Base-by-base conservation (phyloP, 1,140 invertebrate genomes). In the Zelostemma sp. region DNA sequence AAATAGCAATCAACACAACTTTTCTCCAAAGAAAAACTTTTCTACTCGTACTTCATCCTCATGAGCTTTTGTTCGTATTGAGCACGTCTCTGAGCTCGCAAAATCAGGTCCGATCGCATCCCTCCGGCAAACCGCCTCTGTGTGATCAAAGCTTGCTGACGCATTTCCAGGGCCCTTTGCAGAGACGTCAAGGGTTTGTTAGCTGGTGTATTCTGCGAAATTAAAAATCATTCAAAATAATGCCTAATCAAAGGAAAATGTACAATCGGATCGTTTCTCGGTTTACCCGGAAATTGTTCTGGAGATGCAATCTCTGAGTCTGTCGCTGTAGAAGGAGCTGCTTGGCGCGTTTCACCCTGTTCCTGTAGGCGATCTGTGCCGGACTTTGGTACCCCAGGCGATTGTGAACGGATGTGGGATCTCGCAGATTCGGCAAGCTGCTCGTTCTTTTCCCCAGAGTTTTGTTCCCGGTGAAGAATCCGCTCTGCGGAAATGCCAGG, bases 341-440 rank as follows among this genome's bases (percentile, higher is more conserved):
- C 25, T 84, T 84, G 1, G 81, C 80, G 18, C 82, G 67, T 56
- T 85, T 85, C 21, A 85, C 77, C 43, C 80, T 79, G 66, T 83
- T 84, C 55, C 83, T 68, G 33, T 85, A 85, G 48, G 84, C 84
- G 25, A 82, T 76, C 54, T 85, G 84, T 15, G 79, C 80, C 16
- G 82, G 81, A 46, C 77, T 85, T 31, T 85, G 84, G 45, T 85
- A 85, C 5, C 84, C 84, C 45, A 85, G 33, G 16, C 84, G 74
- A 73, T 78, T 85, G 31, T 85, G 77, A 19, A 85, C 84, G 1
- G 82, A 85, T 8, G 77, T 80, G 2, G 83, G 82, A 69, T 85
- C 82, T 40, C 77, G 63, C 2, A 84, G 35, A 67, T 84, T 80
- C 0, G 82, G 79, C 59, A 85, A 54, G 55, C 81, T 85, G 21